Percentiles rank a stretch among this genome's conserved stretches.
Conservation (phyloP, 2,797 vertebrate genomes). For the Tangara arthus region DNA sequence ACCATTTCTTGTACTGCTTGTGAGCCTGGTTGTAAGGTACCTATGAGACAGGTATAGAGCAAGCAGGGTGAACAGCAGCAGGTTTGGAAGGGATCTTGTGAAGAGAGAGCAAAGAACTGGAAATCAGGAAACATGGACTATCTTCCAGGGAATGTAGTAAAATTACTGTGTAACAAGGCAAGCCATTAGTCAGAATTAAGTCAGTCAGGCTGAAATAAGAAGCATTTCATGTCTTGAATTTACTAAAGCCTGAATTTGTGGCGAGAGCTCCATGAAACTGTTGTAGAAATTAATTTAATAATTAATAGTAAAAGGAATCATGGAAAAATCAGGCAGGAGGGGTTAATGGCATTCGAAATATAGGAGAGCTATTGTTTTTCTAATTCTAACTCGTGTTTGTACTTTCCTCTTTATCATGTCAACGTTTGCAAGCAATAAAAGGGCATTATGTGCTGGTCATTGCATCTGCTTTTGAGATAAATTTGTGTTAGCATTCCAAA, state of each 20-base stretch:
- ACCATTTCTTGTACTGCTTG: neutral
- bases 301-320: neutral
- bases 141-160: neutral
- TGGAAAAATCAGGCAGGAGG: neutral
- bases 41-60: neutral
- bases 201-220: neutral
- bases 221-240: neutral
- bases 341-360: neutral
- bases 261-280: neutral
- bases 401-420: slow-evolving; percentile 22
- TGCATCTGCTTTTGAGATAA: slow-evolving; percentile 53
- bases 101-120: neutral
- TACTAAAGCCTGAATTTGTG: neutral
- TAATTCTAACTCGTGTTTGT: neutral
- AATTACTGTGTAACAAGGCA: neutral
- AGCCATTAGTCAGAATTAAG: neutral
- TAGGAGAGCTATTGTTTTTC: neutral
- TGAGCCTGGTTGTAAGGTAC: neutral
- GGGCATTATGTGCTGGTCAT: slow-evolving; percentile 53
- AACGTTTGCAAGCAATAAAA: neutral
- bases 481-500: slow-evolving; percentile 57
- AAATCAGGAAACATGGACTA: neutral
- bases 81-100: neutral
- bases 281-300: neutral
- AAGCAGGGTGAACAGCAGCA: neutral